phyloP scores from a whole-genome alignment of 2,113 vertebrate species.

The Tylochromis polylepis region DNA sequence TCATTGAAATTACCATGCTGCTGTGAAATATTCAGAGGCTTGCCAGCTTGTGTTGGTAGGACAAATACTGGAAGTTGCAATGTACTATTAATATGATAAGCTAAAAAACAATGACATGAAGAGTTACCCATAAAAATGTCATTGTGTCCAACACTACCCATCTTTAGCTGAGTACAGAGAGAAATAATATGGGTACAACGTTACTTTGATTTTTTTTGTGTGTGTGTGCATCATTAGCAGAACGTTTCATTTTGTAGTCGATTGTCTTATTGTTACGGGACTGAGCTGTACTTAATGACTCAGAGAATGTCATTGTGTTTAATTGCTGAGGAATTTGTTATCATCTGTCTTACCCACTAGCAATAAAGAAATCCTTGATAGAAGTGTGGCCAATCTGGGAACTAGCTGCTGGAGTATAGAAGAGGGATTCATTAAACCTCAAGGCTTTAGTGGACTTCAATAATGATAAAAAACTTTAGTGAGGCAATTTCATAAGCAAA shows the following conservation, averaged over 20 bases:
- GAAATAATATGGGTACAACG: neutral
- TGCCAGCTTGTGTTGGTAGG: constrained; percentile 17
- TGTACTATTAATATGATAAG: neutral
- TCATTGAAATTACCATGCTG: constrained; percentile 56
- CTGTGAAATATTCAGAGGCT: constrained; percentile 35
- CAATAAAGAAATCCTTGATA: constrained; percentile 12
- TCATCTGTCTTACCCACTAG: neutral
- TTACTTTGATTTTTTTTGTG: neutral
- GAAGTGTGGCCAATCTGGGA: constrained; percentile 20
- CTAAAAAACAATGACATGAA: neutral
- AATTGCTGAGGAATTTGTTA: constrained; percentile 55
- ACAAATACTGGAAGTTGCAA: neutral
- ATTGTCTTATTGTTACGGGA: neutral
- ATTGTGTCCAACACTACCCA: neutral
- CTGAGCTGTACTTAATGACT: constrained; percentile 52
- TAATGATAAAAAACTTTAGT: neutral
- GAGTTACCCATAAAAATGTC: neutral
- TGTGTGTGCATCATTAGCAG: constrained; percentile 1
- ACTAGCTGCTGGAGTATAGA: constrained; percentile 37
- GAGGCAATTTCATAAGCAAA: constrained; percentile 14
- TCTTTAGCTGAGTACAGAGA: neutral
- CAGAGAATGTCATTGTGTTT: constrained; percentile 43
- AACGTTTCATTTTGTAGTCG: neutral
- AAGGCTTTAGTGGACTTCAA: constrained; percentile 3
- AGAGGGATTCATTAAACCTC: constrained; percentile 30